Evolutionary conservation across 2,113 vertebrate genomes (phyloP), one percentile per base, ranked within the genome.

Genomic region (Spizaetus ornatus): DNA sequence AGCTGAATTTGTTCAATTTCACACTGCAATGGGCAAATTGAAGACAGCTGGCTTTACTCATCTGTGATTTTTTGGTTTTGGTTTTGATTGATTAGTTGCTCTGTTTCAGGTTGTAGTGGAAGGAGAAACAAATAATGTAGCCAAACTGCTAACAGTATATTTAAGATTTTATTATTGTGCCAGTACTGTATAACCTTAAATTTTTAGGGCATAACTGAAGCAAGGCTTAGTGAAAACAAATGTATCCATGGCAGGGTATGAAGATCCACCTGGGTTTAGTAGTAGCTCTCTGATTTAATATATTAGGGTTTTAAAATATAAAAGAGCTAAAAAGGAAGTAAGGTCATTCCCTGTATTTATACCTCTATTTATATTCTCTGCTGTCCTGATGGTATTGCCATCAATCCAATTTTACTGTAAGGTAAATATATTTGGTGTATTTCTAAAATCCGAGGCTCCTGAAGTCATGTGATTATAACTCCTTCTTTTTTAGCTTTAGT

Each of bases 81-180:
- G 62, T 73, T 96, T 86, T 97, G 96, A 97, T 86, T 74, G 92
- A 97, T 98, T 92, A 93, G 38, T 83, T 97, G 63, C 89, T 94
- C 80, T 85, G 16, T 97, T 97, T 97, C 82, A 96, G 73, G 45
- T 96, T 96, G 97, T 71, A 96, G 73, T 95, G 55, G 72, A 95
- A 97, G 40, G 79, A 90, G 74, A 85, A 96, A 71, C 29, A 90
- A 86, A 90, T 62, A 53, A 53, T 36, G 17, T 53, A 90, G 79
- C 62, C 93, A 96, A 93, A 96, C 67, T 91, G 53, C 73, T 96
- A 95, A 95, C 55, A 93, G 21, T 73, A 76, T 94, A 95, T 94
- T 96, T 97, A 95, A 94, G 58, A 48, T 96, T 95, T 97, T 97
- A 91, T 89, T 97, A 91, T 67, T 91, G 70, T 62, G 58, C 45